Conservation (phyloP, 2,113 vertebrate species). For the Malurus cyaneus region DNA sequence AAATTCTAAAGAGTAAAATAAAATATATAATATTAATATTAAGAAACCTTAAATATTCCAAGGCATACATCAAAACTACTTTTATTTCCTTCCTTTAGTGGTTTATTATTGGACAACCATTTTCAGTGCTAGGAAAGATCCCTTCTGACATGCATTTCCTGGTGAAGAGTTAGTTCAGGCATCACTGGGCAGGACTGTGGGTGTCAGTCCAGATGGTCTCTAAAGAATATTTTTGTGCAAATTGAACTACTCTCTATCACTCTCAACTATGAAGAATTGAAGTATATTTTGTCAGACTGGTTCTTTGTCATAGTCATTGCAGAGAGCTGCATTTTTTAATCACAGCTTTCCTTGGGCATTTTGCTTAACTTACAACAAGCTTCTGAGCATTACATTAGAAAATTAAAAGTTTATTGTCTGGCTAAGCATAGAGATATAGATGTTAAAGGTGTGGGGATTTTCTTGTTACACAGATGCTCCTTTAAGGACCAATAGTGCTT, state of each 20-base stretch:
- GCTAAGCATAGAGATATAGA: not conserved
- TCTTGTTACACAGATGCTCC: not conserved
- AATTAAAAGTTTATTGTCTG: not conserved
- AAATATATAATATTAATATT: not conserved
- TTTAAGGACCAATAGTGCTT: not conserved
- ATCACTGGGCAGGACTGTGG: not conserved
- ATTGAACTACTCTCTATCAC: not conserved
- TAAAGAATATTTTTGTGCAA: not conserved
- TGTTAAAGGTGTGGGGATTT: not conserved
- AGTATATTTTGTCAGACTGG: not conserved
- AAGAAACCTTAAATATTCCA: no score
- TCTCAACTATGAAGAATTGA: not conserved
- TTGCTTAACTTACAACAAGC: not conserved
- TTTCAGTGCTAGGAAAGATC: not conserved
- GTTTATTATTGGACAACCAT: not conserved
- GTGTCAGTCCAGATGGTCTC: not conserved
- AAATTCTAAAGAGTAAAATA: not conserved
- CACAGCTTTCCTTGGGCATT: not conserved
- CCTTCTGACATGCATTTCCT: not conserved
- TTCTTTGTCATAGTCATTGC: not conserved
- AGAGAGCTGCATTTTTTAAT: not conserved
- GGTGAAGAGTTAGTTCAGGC: not conserved
- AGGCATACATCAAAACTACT: not conserved
- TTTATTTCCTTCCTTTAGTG: not conserved
- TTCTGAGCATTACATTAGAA: not conserved